Evolutionary conservation across 2,888 invertebrate genomes (phyloP).

Genomic region (Mythimna loreyi): DNA sequence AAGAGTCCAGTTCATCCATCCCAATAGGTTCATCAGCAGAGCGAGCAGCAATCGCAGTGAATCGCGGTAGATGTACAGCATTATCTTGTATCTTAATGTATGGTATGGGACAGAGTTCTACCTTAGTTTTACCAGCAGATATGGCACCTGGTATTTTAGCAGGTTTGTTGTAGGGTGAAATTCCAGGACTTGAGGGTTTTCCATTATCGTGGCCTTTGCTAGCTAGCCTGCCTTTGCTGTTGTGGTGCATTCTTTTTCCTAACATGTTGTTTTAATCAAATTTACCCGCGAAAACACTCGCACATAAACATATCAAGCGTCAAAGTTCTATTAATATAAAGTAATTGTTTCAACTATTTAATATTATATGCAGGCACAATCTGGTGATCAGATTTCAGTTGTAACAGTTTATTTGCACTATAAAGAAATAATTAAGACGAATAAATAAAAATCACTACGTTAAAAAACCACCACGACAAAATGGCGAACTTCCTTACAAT

Average conservation of each 20-base stretch:
- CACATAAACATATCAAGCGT: constrained; percentile 66
- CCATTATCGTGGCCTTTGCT: constrained; percentile 88
- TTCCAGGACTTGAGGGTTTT: constrained; percentile 88
- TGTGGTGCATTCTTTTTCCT: constrained; percentile 89
- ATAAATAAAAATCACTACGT: constrained; percentile 59
- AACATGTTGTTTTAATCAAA: constrained; percentile 82
- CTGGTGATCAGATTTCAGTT: constrained; percentile 34
- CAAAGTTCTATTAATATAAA: constrained; percentile 24
- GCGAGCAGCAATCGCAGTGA: constrained; percentile 92
- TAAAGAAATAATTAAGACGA: constrained; percentile 54
- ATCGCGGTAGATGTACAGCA: constrained; percentile 92
- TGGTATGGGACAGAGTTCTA: constrained; percentile 90
- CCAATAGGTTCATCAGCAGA: constrained; percentile 94
- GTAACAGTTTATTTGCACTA: constrained; percentile 30
- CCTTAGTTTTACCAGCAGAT: constrained; percentile 85
- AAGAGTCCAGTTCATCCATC: constrained; percentile 96
- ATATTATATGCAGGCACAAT: constrained; percentile 48
- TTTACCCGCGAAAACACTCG: constrained; percentile 81
- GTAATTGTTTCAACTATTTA: constrained; percentile 29
- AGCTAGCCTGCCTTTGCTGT: constrained; percentile 87
- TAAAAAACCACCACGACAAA: constrained; percentile 68
- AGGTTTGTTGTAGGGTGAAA: constrained; percentile 87
- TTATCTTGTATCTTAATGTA: constrained; percentile 94
- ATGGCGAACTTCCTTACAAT: constrained; percentile 66
- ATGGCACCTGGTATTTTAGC: constrained; percentile 85